Evolutionary conservation across 2,797 vertebrate genomes (phyloP).

Genomic region (Brotula barbata): DNA sequence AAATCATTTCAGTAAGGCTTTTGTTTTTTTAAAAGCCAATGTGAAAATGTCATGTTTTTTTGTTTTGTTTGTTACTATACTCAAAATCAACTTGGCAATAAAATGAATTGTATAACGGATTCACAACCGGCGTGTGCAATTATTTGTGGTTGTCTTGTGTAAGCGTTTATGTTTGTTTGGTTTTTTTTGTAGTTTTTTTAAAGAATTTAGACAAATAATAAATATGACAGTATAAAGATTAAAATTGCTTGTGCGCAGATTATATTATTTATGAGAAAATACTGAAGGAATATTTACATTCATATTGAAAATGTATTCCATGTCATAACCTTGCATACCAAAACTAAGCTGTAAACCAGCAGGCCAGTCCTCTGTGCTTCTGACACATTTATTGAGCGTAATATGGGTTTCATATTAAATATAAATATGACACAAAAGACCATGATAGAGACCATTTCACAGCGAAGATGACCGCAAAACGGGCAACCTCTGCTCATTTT

Average conservation of each 20-base stretch:
- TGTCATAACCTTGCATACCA: no score
- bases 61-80: constrained; percentile 76
- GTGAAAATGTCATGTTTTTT: constrained; percentile 71
- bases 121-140: constrained; percentile 38
- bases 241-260: no score
- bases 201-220: no score
- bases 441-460: constrained; percentile 48
- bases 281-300: no score
- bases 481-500: constrained; percentile 54
- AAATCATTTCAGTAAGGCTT: constrained; percentile 79
- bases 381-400: constrained; percentile 54
- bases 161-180: no score
- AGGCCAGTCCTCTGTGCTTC: constrained; percentile 18
- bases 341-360: constrained; percentile 1
- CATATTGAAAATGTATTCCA: no score
- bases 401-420: constrained; percentile 54
- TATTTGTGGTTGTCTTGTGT: not conserved
- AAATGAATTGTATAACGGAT: constrained; percentile 78
- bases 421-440: constrained; percentile 46
- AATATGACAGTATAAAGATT: no score
- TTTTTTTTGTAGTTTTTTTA: no score
- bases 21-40: constrained; percentile 80
- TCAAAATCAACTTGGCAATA: constrained; percentile 83
- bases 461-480: constrained; percentile 49
- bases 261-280: no score